Evolutionary conservation across 2,797 vertebrate species (phyloP).

Genomic region (Glossophaga mutica): DNA sequence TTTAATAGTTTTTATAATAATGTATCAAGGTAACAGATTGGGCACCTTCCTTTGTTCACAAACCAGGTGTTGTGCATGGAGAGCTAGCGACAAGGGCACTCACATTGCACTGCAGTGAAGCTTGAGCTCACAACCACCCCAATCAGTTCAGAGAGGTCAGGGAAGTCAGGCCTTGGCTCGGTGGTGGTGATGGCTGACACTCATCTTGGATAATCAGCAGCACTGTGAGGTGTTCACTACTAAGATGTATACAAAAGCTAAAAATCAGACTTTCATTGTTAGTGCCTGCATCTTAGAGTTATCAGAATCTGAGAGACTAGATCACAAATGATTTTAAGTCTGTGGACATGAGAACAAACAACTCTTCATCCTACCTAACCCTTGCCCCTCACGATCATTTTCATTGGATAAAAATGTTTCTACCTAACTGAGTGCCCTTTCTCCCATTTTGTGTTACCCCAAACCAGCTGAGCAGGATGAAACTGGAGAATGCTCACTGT

Average conservation of each 20-base stretch:
- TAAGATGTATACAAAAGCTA: neutral
- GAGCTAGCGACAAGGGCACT: neutral
- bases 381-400: neutral
- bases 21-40: neutral
- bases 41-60: neutral
- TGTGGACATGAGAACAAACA: neutral
- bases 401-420: neutral
- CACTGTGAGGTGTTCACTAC: neutral
- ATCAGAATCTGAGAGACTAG: neutral
- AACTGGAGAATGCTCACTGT: neutral
- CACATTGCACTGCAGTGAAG: neutral
- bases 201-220: neutral
- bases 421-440: neutral
- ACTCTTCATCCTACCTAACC: neutral
- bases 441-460: neutral
- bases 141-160: neutral
- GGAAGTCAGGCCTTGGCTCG: neutral
- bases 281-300: neutral
- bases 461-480: neutral
- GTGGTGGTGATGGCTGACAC: neutral
- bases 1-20: neutral
- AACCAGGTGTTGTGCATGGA: neutral
- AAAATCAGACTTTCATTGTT: neutral
- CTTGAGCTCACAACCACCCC: neutral
- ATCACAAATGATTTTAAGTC: neutral